Conservation (phyloP, 2,797 vertebrate species). For the Pelodytes ibericus region DNA sequence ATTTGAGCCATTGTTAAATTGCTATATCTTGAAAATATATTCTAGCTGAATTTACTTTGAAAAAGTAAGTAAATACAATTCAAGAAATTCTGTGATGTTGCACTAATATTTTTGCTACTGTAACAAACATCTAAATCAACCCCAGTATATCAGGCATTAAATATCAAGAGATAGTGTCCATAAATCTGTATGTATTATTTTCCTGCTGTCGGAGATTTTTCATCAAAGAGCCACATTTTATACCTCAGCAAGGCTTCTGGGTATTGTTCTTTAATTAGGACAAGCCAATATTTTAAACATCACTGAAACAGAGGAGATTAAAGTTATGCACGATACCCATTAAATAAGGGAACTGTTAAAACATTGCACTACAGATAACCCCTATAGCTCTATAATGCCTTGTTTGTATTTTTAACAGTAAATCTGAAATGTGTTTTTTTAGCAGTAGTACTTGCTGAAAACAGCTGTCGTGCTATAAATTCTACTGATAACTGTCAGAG, state of each 20-base stretch:
- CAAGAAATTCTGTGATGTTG: too few species aligned
- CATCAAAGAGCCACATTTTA: slow-evolving; percentile 13
- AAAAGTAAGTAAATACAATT: neutral
- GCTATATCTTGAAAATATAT: too few species aligned
- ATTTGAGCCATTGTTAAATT: too few species aligned
- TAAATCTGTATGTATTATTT: neutral
- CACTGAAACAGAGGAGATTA: slow-evolving; percentile 28
- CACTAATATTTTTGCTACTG: too few species aligned
- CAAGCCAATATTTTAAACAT: slow-evolving; percentile 18
- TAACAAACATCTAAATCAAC: too few species aligned
- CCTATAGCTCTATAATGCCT: slow-evolving; percentile 55
- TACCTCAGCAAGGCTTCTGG: neutral
- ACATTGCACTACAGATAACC: slow-evolving; percentile 51
- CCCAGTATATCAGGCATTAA: neutral
- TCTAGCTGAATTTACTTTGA: too few species aligned
- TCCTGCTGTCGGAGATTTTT: neutral
- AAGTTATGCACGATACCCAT: slow-evolving; percentile 43
- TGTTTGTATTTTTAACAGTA: slow-evolving; percentile 57
- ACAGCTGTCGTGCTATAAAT: slow-evolving; percentile 57
- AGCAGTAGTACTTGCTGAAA: slow-evolving; percentile 54
- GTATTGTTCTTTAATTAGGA: slow-evolving; percentile 9
- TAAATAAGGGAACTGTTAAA: slow-evolving; percentile 50
- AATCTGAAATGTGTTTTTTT: slow-evolving; percentile 56
- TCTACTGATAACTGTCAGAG: slow-evolving; percentile 57
- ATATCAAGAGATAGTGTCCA: neutral